Percentiles rank a stretch among this genome's conserved stretches.
Evolutionary conservation across 2,797 vertebrate genomes (phyloP).

Genomic region (Spea hammondii): DNA sequence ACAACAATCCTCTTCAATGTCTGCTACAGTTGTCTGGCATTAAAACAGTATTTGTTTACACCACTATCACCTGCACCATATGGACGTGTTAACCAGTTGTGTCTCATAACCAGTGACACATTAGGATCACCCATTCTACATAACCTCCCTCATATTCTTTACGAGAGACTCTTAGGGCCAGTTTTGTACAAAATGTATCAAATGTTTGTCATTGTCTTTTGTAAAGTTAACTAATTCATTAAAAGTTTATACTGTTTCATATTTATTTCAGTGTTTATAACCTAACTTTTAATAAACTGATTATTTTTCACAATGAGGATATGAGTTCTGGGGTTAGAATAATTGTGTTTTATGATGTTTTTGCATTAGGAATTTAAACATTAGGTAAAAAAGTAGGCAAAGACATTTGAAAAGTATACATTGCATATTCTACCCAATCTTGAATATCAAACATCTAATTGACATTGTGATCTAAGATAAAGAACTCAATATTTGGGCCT

Average conservation of each 20-base stretch:
- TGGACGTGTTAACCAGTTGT: slow-evolving; percentile 71
- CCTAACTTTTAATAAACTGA: slow-evolving; percentile 2
- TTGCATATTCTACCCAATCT: too few relatives aligned
- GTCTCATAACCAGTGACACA: slow-evolving; percentile 69
- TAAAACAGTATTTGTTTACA: slow-evolving; percentile 68
- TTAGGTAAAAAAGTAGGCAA: too few relatives aligned
- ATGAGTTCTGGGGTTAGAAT: too few relatives aligned
- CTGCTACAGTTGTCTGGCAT: slow-evolving; percentile 61
- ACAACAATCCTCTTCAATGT: slow-evolving; percentile 62
- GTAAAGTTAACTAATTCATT: slow-evolving; percentile 88
- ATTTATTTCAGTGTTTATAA: slow-evolving; percentile 39
- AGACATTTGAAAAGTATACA: too few relatives aligned
- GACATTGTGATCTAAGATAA: too few relatives aligned
- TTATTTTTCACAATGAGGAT: background rate
- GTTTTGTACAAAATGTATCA: slow-evolving; percentile 82
- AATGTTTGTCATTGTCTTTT: slow-evolving; percentile 88
- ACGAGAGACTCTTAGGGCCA: slow-evolving; percentile 66
- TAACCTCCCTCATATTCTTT: slow-evolving; percentile 56
- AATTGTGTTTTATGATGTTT: too few relatives aligned
- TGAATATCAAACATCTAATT: too few relatives aligned
- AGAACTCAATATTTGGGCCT: too few relatives aligned
- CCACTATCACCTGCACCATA: slow-evolving; percentile 68
- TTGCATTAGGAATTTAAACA: too few relatives aligned
- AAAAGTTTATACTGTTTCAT: slow-evolving; percentile 84
- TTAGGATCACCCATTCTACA: slow-evolving; percentile 59